These are phyloP conservation scores for Corynorhinus townsendii DNA, from an alignment of 2,113 vertebrate genomes.

Conservation along the genomic window DNA sequence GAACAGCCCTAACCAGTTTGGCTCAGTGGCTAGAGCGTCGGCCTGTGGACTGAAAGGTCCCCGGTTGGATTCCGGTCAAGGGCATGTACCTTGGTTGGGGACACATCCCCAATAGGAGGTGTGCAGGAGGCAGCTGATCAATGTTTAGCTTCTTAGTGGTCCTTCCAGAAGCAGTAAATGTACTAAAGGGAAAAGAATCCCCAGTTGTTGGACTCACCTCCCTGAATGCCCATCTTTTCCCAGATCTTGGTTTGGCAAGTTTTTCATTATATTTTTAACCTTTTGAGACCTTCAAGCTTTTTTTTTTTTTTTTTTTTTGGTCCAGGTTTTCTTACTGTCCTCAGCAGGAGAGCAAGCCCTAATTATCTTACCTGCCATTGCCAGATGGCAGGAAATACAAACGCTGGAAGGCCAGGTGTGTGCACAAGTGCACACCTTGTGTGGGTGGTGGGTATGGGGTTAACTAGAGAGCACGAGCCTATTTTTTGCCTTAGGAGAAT, in stretches of 20 bases:
- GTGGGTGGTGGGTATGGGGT: not conserved
- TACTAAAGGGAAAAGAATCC: not conserved
- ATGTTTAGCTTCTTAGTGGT: not conserved
- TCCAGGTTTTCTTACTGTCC: not conserved
- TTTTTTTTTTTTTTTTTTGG: not conserved
- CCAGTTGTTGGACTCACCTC: not conserved
- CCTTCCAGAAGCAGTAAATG: not conserved
- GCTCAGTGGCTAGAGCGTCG: too few species aligned
- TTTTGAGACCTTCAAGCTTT: not conserved
- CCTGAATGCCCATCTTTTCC: not conserved
- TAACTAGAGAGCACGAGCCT: not conserved
- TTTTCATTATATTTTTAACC: not conserved
- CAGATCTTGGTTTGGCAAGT: not conserved
- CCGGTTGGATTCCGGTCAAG: too few species aligned
- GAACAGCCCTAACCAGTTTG: not conserved
- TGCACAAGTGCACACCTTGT: accelerated
- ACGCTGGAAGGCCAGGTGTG: not conserved
- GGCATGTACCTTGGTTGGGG: too few species aligned
- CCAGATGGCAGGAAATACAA: not conserved
- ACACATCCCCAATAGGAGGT: too few species aligned
- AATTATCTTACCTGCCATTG: not conserved
- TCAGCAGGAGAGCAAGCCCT: not conserved
- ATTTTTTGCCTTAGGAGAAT: not conserved
- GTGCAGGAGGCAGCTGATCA: too few species aligned
- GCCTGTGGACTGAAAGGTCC: too few species aligned